These are phyloP conservation scores for Sympetrum striolatum DNA, from an alignment of 2,888 invertebrate species.

Conservation along the genomic window DNA sequence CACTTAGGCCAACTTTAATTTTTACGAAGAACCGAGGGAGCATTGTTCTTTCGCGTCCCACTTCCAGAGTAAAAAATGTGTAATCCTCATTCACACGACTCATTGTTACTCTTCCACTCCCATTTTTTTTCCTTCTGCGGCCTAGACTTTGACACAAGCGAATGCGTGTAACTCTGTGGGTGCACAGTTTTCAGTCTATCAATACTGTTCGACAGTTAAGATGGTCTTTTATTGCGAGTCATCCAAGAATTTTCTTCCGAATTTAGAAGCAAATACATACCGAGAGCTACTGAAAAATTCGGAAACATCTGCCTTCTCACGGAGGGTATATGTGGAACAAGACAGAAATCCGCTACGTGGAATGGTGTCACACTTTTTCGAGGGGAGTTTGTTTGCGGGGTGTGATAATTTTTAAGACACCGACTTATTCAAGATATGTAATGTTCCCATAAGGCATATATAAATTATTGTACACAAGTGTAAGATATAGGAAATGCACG, in stretches of 20 bases:
- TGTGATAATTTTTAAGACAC: too few relatives aligned
- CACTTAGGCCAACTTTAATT: neutral
- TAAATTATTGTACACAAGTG: too few relatives aligned
- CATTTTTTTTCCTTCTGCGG: neutral
- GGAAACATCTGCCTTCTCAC: neutral
- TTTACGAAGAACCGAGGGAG: neutral
- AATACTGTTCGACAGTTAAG: too few relatives aligned
- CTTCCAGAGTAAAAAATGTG: conserved; percentile 19
- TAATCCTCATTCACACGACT: conserved; percentile 38
- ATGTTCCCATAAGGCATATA: too few relatives aligned
- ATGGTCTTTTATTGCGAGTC: too few relatives aligned
- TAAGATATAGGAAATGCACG: too few relatives aligned
- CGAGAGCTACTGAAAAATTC: neutral
- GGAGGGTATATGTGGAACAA: neutral
- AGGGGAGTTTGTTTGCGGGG: neutral
- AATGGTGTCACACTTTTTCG: neutral
- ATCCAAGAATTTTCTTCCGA: too few relatives aligned
- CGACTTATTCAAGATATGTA: too few relatives aligned
- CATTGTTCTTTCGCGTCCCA: conserved; percentile 26
- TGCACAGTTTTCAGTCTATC: neutral
- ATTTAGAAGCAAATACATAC: neutral
- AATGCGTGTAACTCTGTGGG: neutral
- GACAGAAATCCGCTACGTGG: neutral
- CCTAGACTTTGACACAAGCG: conserved; percentile 14
- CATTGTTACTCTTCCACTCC: neutral